Evolutionary conservation across 2,888 invertebrate genomes (phyloP).

Genomic region (Acrobasis consociella): DNA sequence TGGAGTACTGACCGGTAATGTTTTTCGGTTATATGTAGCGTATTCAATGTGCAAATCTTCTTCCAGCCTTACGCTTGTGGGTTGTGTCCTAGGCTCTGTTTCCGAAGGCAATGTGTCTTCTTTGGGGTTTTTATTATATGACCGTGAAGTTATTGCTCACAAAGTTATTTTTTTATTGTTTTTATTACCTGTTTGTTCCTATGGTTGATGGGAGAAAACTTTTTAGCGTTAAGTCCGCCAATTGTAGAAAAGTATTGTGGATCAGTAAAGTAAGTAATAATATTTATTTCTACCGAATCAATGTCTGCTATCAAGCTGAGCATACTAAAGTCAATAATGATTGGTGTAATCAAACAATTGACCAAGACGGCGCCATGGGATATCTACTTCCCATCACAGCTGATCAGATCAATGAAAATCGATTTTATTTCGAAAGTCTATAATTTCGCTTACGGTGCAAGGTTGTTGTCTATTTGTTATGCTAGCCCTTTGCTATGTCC

Average conservation of each 20-base stretch:
- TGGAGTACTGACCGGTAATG: slow-evolving; percentile 21
- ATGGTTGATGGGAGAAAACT: no score
- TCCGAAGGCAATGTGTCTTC: no score
- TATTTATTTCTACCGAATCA: no score
- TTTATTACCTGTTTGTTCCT: no score
- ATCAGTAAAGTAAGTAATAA: no score
- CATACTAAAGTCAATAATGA: neutral
- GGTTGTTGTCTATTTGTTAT: neutral
- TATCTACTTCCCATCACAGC: neutral
- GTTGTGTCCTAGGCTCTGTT: slow-evolving; percentile 7
- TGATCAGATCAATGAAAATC: neutral
- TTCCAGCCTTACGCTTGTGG: slow-evolving; percentile 18
- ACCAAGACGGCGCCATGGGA: neutral
- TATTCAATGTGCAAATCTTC: slow-evolving; percentile 20
- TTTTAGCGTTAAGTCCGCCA: no score
- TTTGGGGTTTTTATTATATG: neutral
- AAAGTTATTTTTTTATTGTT: no score
- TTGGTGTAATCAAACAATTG: neutral
- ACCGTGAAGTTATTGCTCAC: no score
- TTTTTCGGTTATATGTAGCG: slow-evolving; percentile 11
- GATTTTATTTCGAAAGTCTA: neutral
- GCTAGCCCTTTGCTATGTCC: neutral
- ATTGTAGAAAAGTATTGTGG: no score
- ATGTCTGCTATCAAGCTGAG: neutral
- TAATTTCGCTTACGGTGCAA: neutral